These are phyloP conservation scores for Caenorhabditis sp. DNA, from an alignment of 2,888 invertebrate species.

Conservation along the genomic window DNA sequence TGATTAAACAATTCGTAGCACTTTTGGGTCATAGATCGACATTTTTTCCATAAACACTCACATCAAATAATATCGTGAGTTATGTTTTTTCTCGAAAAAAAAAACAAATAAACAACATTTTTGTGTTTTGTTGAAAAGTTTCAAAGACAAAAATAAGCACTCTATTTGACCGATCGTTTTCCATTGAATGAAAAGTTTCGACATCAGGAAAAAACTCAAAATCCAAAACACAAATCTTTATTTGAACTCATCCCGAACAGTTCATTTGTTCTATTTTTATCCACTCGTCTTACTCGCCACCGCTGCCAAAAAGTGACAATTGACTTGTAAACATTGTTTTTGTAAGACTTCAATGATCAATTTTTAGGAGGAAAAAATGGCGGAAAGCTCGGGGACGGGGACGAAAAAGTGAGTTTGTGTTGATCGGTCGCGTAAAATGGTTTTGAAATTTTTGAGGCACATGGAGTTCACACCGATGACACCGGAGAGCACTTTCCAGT, in stretches of 20 bases:
- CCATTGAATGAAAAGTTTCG: too few relatives aligned
- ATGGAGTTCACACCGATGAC: conserved; percentile 37
- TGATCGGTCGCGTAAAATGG: background rate
- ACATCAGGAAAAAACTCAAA: too few relatives aligned
- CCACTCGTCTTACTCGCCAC: background rate
- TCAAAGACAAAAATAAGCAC: too few relatives aligned
- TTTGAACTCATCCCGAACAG: background rate
- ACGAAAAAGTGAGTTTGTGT: background rate
- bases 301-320: background rate
- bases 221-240: background rate
- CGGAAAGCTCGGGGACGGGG: background rate
- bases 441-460: conserved; percentile 4
- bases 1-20: too few relatives aligned
- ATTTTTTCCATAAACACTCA: too few relatives aligned
- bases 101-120: too few relatives aligned
- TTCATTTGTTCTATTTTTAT: background rate
- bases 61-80: too few relatives aligned
- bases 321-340: background rate
- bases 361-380: background rate
- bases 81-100: too few relatives aligned
- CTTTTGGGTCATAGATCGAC: too few relatives aligned
- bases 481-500: conserved; percentile 50
- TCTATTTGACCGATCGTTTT: too few relatives aligned
- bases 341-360: background rate
- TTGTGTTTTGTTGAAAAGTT: too few relatives aligned